Percentiles rank a stretch among this genome's conserved stretches.
phyloP scores from a whole-genome alignment of 1,140 invertebrate genomes.

The Nomia melanderi region DNA sequence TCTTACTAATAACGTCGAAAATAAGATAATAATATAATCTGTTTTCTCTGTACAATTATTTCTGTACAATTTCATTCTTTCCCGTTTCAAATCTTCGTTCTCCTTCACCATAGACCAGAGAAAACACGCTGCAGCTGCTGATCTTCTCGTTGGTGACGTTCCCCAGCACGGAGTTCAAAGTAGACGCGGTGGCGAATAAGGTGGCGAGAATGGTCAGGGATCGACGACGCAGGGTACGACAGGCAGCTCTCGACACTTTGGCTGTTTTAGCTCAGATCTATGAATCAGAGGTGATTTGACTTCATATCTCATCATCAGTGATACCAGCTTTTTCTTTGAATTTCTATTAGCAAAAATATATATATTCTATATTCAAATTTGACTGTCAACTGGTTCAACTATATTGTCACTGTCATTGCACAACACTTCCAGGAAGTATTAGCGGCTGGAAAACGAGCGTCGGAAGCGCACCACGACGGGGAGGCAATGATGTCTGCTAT shows the following conservation, averaged over 20 bases:
- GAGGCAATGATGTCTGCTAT: conserved; percentile 81
- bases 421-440: conserved; percentile 74
- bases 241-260: conserved; percentile 90
- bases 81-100: too few species aligned
- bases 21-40: too few species aligned
- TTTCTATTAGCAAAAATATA: too few species aligned
- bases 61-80: too few species aligned
- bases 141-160: conserved; percentile 89
- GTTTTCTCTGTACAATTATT: too few species aligned
- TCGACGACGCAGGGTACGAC: conserved; percentile 87
- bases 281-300: conserved; percentile 79
- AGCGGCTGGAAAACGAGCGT: conserved; percentile 78
- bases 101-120: conserved; percentile 82
- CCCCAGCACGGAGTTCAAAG: conserved; percentile 90
- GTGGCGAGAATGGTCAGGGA: conserved; percentile 85
- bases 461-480: conserved; percentile 75
- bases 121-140: conserved; percentile 89
- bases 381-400: too few species aligned
- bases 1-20: too few species aligned
- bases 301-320: too few species aligned
- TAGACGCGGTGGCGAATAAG: conserved; percentile 82
- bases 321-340: too few species aligned
- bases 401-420: not conserved
- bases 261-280: conserved; percentile 89
- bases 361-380: too few species aligned